These are phyloP conservation scores for Microctonus aethiopoides DNA, from an alignment of 2,888 invertebrate species.

Conservation along the genomic window DNA sequence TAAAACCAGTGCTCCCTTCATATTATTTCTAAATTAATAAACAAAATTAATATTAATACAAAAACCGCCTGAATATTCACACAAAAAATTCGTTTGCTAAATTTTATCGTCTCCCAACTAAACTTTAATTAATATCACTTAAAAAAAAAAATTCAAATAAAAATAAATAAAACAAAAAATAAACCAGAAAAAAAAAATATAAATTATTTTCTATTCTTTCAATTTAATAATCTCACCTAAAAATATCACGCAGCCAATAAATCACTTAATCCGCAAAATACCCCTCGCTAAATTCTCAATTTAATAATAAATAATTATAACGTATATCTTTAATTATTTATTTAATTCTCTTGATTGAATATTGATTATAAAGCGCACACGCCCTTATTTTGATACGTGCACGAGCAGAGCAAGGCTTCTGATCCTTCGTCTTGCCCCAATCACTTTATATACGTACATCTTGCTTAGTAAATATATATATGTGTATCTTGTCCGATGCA, in stretches of 20 bases:
- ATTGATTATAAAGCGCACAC: not conserved
- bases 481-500: conserved; percentile 40
- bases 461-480: conserved; percentile 50
- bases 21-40: conserved; percentile 41
- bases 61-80: not conserved
- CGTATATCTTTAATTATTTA: not conserved
- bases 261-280: not conserved
- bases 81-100: not conserved
- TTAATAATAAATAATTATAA: not conserved
- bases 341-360: no score
- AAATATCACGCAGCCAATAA: not conserved
- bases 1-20: conserved; percentile 54
- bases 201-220: not conserved
- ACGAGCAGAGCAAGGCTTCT: conserved; percentile 63
- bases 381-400: conserved; percentile 50
- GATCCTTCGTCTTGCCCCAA: conserved; percentile 62
- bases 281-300: not conserved
- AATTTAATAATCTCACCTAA: conserved; percentile 10
- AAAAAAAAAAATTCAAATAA: not conserved
- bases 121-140: not conserved
- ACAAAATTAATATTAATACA: not conserved
- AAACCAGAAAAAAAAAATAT: not conserved
- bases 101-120: not conserved
- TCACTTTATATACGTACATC: conserved; percentile 66
- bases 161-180: not conserved